phyloP scores from a whole-genome alignment of 2,113 vertebrate genomes.

The Odobenus rosmarus region DNA sequence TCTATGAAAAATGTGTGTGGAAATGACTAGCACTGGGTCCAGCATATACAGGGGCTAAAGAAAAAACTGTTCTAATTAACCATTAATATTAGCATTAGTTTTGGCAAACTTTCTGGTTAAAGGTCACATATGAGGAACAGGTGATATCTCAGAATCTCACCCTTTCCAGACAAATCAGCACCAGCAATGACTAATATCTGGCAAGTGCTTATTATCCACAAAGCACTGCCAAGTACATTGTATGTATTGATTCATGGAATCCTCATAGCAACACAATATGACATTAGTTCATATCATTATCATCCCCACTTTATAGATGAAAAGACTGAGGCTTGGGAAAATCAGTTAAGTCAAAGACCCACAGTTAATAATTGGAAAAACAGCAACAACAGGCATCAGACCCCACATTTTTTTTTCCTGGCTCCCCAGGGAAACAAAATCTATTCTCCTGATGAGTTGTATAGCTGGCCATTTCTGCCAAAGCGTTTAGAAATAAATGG shows the following conservation, averaged over 20 bases:
- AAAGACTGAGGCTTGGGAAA: background rate
- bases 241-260: background rate
- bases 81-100: background rate
- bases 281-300: background rate
- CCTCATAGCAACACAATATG: background rate
- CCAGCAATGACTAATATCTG: background rate
- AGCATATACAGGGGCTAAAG: background rate
- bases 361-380: background rate
- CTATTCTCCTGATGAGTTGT: background rate
- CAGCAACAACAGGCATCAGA: background rate
- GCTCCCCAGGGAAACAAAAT: background rate
- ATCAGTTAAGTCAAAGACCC: background rate
- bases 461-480: background rate
- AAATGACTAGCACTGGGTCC: background rate
- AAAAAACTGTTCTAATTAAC: background rate
- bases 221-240: background rate
- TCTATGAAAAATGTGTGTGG: background rate
- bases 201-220: background rate
- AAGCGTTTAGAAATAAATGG: conserved; percentile 28
- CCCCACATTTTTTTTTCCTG: background rate
- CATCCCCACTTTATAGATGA: conserved; percentile 25
- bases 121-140: background rate
- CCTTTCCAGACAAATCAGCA: background rate
- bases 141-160: background rate
- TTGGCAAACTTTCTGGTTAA: background rate